Conservation (phyloP, 2,888 invertebrate genomes). For the Sclerodermus sp. region DNA sequence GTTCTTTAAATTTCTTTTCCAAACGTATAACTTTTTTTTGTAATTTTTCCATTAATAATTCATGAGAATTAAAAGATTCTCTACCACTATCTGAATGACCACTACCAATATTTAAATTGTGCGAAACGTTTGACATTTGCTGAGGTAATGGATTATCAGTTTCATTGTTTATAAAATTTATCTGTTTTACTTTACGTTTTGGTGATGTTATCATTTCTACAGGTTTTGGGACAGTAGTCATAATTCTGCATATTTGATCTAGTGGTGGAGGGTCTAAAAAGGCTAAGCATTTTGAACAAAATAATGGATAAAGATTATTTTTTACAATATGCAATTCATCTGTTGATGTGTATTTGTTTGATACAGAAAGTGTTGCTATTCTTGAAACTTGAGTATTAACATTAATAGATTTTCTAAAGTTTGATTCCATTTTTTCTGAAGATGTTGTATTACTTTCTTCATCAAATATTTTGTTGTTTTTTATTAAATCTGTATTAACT, state of each 20-base stretch:
- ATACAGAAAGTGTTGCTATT: neutral
- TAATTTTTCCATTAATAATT: slow-evolving; percentile 21
- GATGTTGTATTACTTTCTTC: slow-evolving; percentile 15
- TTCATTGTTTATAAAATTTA: no score
- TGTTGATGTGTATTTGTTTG: slow-evolving; percentile 26
- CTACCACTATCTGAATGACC: neutral
- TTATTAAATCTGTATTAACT: neutral
- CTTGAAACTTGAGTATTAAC: slow-evolving; percentile 5
- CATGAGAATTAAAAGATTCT: neutral
- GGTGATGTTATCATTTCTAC: slow-evolving; percentile 27
- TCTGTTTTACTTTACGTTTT: neutral
- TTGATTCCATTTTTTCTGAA: neutral
- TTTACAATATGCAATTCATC: slow-evolving; percentile 29
- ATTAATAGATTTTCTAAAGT: neutral
- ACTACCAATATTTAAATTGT: no score
- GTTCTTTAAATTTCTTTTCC: slow-evolving; percentile 28
- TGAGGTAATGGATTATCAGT: no score
- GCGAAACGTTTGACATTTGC: no score
- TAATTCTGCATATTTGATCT: slow-evolving; percentile 37
- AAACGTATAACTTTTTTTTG: slow-evolving; percentile 25
- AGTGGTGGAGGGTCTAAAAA: slow-evolving; percentile 24
- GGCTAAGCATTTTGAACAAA: slow-evolving; percentile 37
- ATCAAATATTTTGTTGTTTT: slow-evolving; percentile 4
- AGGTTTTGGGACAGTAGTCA: slow-evolving; percentile 32
- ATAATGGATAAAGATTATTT: slow-evolving; percentile 34